These are phyloP conservation scores for Gadus chalcogrammus DNA, from an alignment of 2,113 vertebrate genomes.

Conservation along the genomic window DNA sequence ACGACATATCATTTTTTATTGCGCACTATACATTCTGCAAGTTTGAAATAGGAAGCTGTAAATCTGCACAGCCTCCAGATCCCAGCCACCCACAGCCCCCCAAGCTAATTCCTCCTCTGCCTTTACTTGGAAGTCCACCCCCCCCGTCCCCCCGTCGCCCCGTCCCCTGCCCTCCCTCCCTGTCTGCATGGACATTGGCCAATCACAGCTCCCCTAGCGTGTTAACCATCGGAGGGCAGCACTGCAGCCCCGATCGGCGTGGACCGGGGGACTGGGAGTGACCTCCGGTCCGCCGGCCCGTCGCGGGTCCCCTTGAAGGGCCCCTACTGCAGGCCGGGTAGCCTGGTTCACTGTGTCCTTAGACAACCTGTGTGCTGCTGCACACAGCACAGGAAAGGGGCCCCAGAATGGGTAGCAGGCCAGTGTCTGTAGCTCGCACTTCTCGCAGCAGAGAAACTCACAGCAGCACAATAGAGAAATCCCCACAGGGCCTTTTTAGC, in stretches of 20 bases:
- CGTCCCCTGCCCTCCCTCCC: not conserved
- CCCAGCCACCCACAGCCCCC: no score
- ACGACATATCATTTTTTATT: no score
- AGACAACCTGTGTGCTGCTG: slow-evolving; percentile 68
- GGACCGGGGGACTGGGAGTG: slow-evolving; percentile 41
- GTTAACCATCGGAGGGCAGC: not conserved
- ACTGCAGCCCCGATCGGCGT: no score
- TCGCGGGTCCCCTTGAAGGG: slow-evolving; percentile 67
- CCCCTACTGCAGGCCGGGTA: slow-evolving; percentile 73
- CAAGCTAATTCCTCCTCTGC: not conserved
- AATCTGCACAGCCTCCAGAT: no score
- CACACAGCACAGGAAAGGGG: slow-evolving; percentile 73
- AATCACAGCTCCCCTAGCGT: slow-evolving; percentile 35
- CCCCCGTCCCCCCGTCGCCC: no score
- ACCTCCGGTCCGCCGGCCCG: slow-evolving; percentile 64
- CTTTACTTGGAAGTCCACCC: not conserved
- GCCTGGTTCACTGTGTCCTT: slow-evolving; percentile 78
- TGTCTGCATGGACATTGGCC: slow-evolving; percentile 40
- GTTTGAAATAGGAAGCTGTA: no score
- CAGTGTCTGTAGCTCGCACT: slow-evolving; percentile 50
- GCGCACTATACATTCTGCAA: no score
- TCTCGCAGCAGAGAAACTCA: slow-evolving; percentile 41
- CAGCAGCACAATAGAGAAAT: not conserved
- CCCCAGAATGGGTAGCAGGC: slow-evolving; percentile 67
- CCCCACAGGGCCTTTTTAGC: no score